A percentile compares a stretch with the other conserved stretches of the same genome.
Evolutionary conservation across 2,797 vertebrate species (phyloP).

Genomic region (Macroramphosus scolopax): DNA sequence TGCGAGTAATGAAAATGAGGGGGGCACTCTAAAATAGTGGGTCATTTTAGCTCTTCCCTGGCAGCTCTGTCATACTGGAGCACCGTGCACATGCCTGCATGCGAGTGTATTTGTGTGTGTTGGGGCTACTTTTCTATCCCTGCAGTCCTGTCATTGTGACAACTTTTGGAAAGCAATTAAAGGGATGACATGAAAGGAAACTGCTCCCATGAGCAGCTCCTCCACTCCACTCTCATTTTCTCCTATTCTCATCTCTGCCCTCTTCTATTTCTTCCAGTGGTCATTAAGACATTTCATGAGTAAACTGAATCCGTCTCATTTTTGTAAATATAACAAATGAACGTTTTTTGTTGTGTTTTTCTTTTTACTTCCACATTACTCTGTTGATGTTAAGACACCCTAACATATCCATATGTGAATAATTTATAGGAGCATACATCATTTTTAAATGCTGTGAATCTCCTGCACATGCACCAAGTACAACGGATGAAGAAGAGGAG

Average conservation of each 20-base stretch:
- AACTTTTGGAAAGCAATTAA: slow-evolving; percentile 75
- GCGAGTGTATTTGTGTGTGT: slow-evolving; percentile 32
- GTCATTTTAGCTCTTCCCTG: slow-evolving; percentile 49
- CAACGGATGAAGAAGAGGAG: slow-evolving; percentile 4
- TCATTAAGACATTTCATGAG: slow-evolving; percentile 35
- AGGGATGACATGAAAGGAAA: slow-evolving; percentile 71
- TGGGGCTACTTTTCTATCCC: slow-evolving; percentile 46
- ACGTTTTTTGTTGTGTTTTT: no score
- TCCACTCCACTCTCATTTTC: slow-evolving; percentile 63
- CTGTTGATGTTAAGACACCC: no score
- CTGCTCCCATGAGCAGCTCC: slow-evolving; percentile 65
- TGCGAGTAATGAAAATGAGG: slow-evolving; percentile 18
- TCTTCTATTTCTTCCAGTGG: background rate
- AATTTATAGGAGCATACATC: no score
- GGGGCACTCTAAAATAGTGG: slow-evolving; percentile 33
- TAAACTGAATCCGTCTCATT: no score
- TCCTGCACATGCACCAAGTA: background rate
- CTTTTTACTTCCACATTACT: no score
- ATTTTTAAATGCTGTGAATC: no score
- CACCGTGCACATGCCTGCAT: slow-evolving; percentile 1
- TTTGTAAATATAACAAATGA: no score
- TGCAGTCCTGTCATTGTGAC: slow-evolving; percentile 71
- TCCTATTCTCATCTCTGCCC: no score
- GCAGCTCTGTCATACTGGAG: no score
- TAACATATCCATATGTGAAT: slow-evolving; percentile 29